Base-by-base conservation (phyloP, 2,888 invertebrate species). In the Eudemis profundana region DNA sequence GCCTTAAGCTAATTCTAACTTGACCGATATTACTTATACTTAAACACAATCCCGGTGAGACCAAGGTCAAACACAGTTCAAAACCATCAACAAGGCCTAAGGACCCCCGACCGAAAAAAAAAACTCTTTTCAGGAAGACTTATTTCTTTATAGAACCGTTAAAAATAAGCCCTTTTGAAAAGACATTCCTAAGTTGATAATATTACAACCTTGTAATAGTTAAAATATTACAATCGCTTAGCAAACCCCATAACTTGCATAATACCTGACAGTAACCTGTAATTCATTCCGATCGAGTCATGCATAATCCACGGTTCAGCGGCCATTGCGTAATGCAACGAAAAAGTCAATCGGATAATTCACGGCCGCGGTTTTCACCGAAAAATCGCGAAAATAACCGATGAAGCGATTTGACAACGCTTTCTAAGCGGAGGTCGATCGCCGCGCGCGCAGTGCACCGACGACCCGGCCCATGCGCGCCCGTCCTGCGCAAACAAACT, bases 311-410 rank as follows among this genome's bases (percentile, higher is more conserved):
- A 59, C 51, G 65, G 54, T 21, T 49, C 46, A 64, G 17, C 49
- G 23, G 23, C 44, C 49, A 56, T 88, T 87, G 83, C 77, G 82
- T 81, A 87, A 87, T 71, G 75, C 72, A 79, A 77, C 74, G 70
- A 79, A 83, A 85, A 84, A 82, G 77, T 70, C 68, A 72, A 70
- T 74, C 69, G 27, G 61, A 74, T 74, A 78, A 83, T 86, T 87
- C 86, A 88, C 85, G 86, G 87, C 75, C 81, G 77, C 49, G 74
- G 82, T 86, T 87, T 86, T 88, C 84, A 76, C 82, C 77, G 82
- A 83, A 85, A 84, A 85, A 81, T 84, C 81, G 81, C 83, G 75
- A 84, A 83, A 80, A 85, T 81, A 83, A 85, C 81, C 79, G 70
- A 85, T 73, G 82, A 70, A 69, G 72, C 80, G 83, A 74, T 77